Conservation (phyloP, 2,888 invertebrate genomes). For the Leptothorax acervorum region DNA sequence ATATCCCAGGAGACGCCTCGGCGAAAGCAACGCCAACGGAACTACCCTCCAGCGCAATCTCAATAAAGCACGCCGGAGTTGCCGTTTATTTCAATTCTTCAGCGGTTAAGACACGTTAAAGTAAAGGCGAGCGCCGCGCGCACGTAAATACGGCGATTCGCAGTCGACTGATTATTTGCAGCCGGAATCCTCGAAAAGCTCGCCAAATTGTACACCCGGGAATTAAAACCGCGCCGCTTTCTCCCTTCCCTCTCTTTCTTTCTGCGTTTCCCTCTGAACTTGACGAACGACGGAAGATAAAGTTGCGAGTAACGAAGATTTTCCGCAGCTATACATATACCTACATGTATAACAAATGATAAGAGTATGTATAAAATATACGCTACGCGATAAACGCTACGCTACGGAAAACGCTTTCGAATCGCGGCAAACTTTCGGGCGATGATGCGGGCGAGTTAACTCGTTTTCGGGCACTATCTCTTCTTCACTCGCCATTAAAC, state of each 20-base stretch:
- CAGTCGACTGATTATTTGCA: constrained; percentile 47
- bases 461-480: constrained; percentile 68
- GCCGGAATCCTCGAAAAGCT: constrained; percentile 35
- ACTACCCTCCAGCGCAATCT: constrained; percentile 38
- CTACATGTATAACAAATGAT: background rate
- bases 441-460: constrained; percentile 38
- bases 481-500: constrained; percentile 73
- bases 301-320: constrained; percentile 17
- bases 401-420: constrained; percentile 2
- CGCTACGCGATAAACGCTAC: constrained; percentile 2
- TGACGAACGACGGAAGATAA: constrained; percentile 6
- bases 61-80: constrained; percentile 41
- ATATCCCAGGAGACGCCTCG: constrained; percentile 27
- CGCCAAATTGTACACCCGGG: constrained; percentile 44
- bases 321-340: background rate
- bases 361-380: background rate
- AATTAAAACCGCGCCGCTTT: constrained; percentile 2
- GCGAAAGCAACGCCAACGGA: constrained; percentile 21
- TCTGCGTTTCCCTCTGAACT: background rate
- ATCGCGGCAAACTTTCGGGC: constrained; percentile 18
- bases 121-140: constrained; percentile 9
- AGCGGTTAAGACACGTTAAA: constrained; percentile 42
- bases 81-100: constrained; percentile 49
- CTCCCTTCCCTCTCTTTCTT: background rate
- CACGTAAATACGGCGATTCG: constrained; percentile 29